Evolutionary conservation across 2,888 invertebrate genomes (phyloP).

Genomic region (Microctonus hyperodae): DNA sequence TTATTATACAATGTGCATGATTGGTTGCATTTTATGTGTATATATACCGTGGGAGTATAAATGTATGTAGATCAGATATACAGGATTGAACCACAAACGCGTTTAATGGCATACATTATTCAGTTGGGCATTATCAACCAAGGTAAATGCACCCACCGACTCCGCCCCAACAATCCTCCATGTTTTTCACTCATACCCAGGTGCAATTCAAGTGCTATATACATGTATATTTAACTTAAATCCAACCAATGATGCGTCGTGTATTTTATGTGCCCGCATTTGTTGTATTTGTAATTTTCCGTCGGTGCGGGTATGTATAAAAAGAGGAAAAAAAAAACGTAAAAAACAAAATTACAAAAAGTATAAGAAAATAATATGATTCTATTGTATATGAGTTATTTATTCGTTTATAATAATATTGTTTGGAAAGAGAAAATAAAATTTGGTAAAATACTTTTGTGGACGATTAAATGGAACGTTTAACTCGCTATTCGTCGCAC

Average conservation of each 20-base stretch:
- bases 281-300: constrained; percentile 8
- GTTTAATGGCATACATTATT: constrained; percentile 60
- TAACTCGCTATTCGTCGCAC: constrained; percentile 32
- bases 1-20: not conserved
- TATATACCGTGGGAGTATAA: constrained; percentile 17
- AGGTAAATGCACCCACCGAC: constrained; percentile 54
- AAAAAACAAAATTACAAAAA: not conserved
- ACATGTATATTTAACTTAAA: not conserved
- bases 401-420: not conserved
- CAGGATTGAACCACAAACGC: constrained; percentile 38
- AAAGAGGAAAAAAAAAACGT: not conserved
- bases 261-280: constrained; percentile 19
- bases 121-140: constrained; percentile 52
- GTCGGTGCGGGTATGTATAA: not conserved
- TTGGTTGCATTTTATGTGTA: not conserved
- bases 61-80: constrained; percentile 26
- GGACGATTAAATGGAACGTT: constrained; percentile 54
- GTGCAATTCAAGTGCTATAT: not conserved
- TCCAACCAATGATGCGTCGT: not conserved
- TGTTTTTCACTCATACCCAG: constrained; percentile 46
- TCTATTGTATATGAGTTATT: too few relatives aligned
- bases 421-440: not conserved
- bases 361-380: too few relatives aligned
- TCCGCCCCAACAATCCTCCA: constrained; percentile 49
- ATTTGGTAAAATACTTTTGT: not conserved